Evolutionary conservation across 1,140 invertebrate genomes (phyloP).

Genomic region (Megalopta genalis): DNA sequence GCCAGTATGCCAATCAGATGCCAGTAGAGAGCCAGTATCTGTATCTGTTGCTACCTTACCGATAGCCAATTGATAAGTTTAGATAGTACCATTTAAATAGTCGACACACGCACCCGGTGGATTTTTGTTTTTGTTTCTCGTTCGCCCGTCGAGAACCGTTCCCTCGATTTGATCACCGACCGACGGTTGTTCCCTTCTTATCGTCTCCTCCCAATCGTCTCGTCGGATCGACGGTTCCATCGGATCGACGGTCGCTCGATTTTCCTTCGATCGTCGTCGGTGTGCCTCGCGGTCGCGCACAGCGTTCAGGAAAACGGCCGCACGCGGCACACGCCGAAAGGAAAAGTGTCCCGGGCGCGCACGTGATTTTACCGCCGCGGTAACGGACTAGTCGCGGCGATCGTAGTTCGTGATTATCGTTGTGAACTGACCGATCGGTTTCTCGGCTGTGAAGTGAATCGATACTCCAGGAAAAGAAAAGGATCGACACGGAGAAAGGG

Average conservation of each 20-base stretch:
- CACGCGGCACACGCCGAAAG: not conserved
- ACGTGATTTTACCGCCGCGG: not conserved
- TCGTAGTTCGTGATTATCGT: slow-evolving; percentile 38
- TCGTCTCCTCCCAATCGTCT: too few relatives aligned
- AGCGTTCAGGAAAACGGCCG: too few relatives aligned
- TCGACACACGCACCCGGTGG: slow-evolving; percentile 10
- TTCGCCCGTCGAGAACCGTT: not conserved
- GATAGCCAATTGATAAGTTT: slow-evolving; percentile 73
- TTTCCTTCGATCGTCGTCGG: not conserved
- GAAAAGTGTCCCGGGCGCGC: too few relatives aligned
- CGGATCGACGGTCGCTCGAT: too few relatives aligned
- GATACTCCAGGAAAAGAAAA: slow-evolving; percentile 38
- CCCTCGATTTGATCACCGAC: too few relatives aligned
- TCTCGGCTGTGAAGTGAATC: slow-evolving; percentile 54
- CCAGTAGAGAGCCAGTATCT: slow-evolving; percentile 75
- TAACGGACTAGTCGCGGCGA: slow-evolving; percentile 25
- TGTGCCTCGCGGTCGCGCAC: not conserved
- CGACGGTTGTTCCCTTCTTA: too few relatives aligned
- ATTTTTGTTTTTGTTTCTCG: too few relatives aligned
- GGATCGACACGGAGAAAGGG: slow-evolving; percentile 57
- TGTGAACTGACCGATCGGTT: slow-evolving; percentile 48
- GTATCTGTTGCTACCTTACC: slow-evolving; percentile 52
- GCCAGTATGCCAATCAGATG: slow-evolving; percentile 77
- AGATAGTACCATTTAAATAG: slow-evolving; percentile 68
- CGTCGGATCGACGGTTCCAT: too few relatives aligned